Percentiles rank a stretch among this genome's conserved stretches.
These are phyloP conservation scores for Stratiolaelaps scimitus DNA, from an alignment of 1,140 invertebrate species.

Conservation along the genomic window DNA sequence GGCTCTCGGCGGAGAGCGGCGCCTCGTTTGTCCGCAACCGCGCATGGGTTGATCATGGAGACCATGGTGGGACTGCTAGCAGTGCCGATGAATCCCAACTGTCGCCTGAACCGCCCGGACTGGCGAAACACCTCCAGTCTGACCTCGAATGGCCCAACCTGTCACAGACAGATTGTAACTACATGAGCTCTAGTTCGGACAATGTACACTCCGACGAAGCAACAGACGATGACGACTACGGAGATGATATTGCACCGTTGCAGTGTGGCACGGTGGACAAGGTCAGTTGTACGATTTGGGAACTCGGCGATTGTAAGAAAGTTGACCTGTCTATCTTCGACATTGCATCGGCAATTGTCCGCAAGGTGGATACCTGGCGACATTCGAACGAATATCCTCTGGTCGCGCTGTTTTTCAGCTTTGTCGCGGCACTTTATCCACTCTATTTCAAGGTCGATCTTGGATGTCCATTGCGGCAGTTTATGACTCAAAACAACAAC, in stretches of 20 bases:
- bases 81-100: conserved; percentile 22
- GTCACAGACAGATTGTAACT: conserved; percentile 71
- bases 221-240: conserved; percentile 39
- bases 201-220: conserved; percentile 38
- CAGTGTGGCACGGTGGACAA: conserved; percentile 29
- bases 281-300: conserved; percentile 92
- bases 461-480: conserved; percentile 10
- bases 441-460: conserved; percentile 32
- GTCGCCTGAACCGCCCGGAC: not conserved
- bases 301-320: conserved; percentile 71
- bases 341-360: conserved; percentile 82
- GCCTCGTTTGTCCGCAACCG: conserved; percentile 3
- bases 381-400: conserved; percentile 65
- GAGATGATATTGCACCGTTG: conserved; percentile 44
- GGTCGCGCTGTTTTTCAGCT: conserved; percentile 41
- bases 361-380: conserved; percentile 64
- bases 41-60: not conserved
- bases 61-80: not conserved
- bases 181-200: conserved; percentile 42
- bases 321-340: conserved; percentile 81
- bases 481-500: not conserved
- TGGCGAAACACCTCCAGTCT: conserved; percentile 44
- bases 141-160: conserved; percentile 65
- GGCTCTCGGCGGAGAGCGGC: conserved; percentile 12
- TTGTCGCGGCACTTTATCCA: conserved; percentile 38